Evolutionary conservation across 2,888 invertebrate genomes (phyloP).

Genomic region (Belgica antarctica): DNA sequence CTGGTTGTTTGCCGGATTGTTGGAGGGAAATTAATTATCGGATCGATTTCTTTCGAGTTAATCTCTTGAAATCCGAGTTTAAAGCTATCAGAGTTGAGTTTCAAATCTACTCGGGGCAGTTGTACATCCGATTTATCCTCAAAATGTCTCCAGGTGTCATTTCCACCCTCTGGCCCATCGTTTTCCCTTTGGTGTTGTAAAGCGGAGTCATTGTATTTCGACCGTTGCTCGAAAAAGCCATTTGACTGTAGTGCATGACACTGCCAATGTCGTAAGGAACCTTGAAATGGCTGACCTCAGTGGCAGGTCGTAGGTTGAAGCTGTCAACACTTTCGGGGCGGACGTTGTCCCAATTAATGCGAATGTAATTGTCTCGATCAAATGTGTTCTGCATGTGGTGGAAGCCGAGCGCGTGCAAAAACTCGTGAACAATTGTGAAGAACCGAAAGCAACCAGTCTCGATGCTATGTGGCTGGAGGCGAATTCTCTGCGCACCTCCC

Average conservation of each 20-base stretch:
- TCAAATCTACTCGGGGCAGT: neutral
- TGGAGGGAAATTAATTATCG: constrained; percentile 1
- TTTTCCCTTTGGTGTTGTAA: neutral
- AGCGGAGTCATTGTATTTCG: constrained; percentile 15
- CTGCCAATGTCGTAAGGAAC: constrained; percentile 18
- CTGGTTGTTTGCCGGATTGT: neutral
- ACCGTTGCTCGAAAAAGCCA: neutral
- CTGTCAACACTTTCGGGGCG: neutral
- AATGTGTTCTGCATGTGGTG: constrained; percentile 39
- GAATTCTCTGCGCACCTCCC: constrained; percentile 24
- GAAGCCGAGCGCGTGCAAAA: constrained; percentile 19
- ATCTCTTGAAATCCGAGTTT: constrained; percentile 6
- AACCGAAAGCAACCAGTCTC: constrained; percentile 33
- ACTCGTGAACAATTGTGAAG: constrained; percentile 25
- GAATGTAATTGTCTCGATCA: constrained; percentile 30
- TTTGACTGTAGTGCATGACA: neutral
- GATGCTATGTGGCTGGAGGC: constrained; percentile 24
- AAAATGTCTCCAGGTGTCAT: constrained; percentile 27
- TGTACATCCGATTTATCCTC: constrained; percentile 32
- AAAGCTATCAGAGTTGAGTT: neutral
- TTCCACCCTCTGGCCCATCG: constrained; percentile 22
- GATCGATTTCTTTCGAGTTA: neutral
- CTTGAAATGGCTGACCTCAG: constrained; percentile 1
- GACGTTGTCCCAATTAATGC: constrained; percentile 25
- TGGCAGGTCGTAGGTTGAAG: neutral